Evolutionary conservation across 2,113 vertebrate species (phyloP).

Genomic region (Rhizomys pruinosus): DNA sequence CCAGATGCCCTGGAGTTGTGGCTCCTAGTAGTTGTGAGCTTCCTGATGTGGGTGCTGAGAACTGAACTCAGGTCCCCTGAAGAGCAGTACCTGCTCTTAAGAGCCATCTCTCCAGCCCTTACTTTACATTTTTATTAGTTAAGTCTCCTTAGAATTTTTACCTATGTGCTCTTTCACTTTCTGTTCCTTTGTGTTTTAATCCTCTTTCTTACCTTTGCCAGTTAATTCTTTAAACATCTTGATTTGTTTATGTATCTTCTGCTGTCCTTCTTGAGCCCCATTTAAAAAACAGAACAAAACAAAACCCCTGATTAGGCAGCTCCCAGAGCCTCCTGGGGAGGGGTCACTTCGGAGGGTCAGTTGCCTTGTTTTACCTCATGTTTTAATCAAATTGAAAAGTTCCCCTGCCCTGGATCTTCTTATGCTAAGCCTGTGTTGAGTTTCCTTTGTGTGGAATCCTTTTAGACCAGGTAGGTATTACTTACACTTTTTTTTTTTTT

Average conservation of each 20-base stretch:
- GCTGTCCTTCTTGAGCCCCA: background rate
- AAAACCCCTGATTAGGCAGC: background rate
- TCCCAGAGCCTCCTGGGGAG: background rate
- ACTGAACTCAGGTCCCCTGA: background rate
- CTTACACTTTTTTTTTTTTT: no score
- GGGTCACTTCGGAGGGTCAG: background rate
- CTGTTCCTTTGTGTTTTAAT: constrained; percentile 8
- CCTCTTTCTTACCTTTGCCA: background rate
- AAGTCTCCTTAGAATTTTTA: background rate
- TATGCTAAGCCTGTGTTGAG: constrained; percentile 3
- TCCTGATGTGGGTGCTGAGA: background rate
- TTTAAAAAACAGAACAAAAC: background rate
- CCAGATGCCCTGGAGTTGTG: background rate
- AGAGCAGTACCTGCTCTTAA: background rate
- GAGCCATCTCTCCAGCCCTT: background rate
- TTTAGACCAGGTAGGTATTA: background rate
- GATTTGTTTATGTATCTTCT: background rate
- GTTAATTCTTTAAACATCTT: constrained; percentile 12
- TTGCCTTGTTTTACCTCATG: background rate
- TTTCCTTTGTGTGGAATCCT: background rate
- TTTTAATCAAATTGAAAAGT: constrained; percentile 24
- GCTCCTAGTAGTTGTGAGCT: background rate
- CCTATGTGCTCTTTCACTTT: background rate
- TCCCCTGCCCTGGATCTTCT: background rate
- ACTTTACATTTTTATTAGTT: background rate